Evolutionary conservation across 2,797 vertebrate genomes (phyloP).

Genomic region (Lepilemur septentrionalis): DNA sequence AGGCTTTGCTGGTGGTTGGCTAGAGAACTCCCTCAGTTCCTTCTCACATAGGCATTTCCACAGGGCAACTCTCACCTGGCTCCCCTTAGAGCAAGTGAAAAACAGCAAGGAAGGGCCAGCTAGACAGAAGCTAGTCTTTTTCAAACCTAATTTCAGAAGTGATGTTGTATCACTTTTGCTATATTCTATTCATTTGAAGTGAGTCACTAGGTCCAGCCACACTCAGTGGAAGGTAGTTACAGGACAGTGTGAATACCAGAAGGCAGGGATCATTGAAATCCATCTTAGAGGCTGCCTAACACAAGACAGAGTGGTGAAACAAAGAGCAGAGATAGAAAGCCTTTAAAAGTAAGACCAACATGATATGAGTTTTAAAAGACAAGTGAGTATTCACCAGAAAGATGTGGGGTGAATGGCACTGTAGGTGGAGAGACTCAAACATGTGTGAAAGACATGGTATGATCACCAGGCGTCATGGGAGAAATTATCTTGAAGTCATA

Average conservation of each 20-base stretch:
- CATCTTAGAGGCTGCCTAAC: neutral
- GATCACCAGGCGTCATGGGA: neutral
- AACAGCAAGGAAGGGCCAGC: neutral
- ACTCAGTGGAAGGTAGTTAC: neutral
- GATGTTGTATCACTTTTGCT: neutral
- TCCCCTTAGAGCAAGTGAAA: neutral
- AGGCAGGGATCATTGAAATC: neutral
- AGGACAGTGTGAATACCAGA: neutral
- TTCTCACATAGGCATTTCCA: neutral
- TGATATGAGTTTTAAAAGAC: neutral
- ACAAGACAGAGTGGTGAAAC: neutral
- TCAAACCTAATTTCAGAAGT: neutral
- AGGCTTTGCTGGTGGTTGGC: neutral
- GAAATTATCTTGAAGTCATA: neutral
- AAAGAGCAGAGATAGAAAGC: neutral
- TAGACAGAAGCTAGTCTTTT: neutral
- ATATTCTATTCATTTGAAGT: neutral
- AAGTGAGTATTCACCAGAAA: neutral
- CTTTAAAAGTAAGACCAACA: neutral
- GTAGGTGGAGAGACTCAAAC: neutral
- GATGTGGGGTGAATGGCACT: neutral
- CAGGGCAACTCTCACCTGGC: neutral
- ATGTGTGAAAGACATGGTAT: neutral
- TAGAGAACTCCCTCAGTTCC: neutral
- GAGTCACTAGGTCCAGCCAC: neutral